Percentiles rank a stretch among this genome's conserved stretches.
Evolutionary conservation across 2,888 invertebrate species (phyloP).

Genomic region (Cryptocephalus primarius): DNA sequence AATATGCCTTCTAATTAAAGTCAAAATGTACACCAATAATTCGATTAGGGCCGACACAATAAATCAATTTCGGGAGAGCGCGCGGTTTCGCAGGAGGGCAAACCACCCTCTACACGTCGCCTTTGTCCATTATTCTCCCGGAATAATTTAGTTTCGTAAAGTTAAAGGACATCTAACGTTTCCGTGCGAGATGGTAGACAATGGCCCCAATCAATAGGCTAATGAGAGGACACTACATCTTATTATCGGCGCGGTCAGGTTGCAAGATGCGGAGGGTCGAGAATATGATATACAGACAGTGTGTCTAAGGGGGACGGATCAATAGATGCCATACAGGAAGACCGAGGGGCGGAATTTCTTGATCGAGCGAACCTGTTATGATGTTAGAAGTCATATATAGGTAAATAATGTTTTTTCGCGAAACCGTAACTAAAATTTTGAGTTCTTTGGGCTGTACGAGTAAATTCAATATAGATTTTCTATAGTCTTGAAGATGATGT

Average conservation of each 20-base stretch:
- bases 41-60: conserved; percentile 1
- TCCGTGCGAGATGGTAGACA: conserved; percentile 30
- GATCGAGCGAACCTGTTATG: no score
- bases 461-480: no score
- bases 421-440: no score
- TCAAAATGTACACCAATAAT: conserved; percentile 3
- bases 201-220: conserved; percentile 41
- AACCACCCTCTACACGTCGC: conserved; percentile 13
- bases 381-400: no score
- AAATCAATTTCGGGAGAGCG: conserved; percentile 1
- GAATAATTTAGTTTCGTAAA: conserved; percentile 22
- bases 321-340: no score
- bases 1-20: not conserved
- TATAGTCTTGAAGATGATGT: no score
- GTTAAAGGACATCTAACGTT: conserved; percentile 29
- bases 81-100: conserved; percentile 10
- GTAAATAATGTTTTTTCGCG: no score
- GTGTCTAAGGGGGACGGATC: no score
- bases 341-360: no score
- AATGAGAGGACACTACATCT: conserved; percentile 41
- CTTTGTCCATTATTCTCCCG: conserved; percentile 31
- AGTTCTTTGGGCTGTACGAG: no score
- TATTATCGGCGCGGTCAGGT: conserved; percentile 23
- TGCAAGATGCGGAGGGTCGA: no score
- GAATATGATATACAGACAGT: no score